A percentile compares a stretch with the other conserved stretches of the same genome.
These are phyloP conservation scores for Spheniscus mendiculus DNA, from an alignment of 2,113 vertebrate species.

Conservation along the genomic window DNA sequence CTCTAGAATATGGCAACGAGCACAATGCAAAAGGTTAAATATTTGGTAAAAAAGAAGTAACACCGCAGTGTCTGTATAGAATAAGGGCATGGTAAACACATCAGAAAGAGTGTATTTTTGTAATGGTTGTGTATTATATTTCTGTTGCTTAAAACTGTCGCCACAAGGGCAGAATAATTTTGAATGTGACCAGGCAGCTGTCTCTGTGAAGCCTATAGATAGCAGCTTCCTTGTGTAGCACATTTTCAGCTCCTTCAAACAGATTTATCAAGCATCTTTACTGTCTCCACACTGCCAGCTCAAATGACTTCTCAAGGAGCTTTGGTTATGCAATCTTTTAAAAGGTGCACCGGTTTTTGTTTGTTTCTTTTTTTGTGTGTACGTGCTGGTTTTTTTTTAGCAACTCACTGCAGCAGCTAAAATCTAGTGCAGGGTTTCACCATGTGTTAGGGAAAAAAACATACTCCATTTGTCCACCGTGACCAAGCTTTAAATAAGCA, in stretches of 20 bases:
- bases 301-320: constrained; percentile 58
- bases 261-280: constrained; percentile 60
- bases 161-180: constrained; percentile 28
- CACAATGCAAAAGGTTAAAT: neutral
- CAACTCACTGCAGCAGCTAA: constrained; percentile 26
- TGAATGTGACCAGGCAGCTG: constrained; percentile 48
- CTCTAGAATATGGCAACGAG: neutral
- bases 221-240: constrained; percentile 56
- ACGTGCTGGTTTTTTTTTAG: neutral
- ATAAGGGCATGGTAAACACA: neutral
- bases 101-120: neutral
- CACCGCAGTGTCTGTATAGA: neutral
- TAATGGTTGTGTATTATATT: neutral
- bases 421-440: constrained; percentile 42
- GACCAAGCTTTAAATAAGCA: constrained; percentile 37
- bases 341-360: constrained; percentile 22
- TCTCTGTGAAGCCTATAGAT: constrained; percentile 50
- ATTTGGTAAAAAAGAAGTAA: neutral
- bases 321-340: constrained; percentile 50
- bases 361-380: neutral
- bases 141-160: constrained; percentile 37
- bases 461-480: neutral
- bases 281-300: constrained; percentile 58
- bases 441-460: neutral
- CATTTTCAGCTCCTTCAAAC: constrained; percentile 59